Percentiles rank a stretch among this genome's conserved stretches.
These are phyloP conservation scores for Passer montanus DNA, from an alignment of 2,113 vertebrate genomes.

Conservation along the genomic window DNA sequence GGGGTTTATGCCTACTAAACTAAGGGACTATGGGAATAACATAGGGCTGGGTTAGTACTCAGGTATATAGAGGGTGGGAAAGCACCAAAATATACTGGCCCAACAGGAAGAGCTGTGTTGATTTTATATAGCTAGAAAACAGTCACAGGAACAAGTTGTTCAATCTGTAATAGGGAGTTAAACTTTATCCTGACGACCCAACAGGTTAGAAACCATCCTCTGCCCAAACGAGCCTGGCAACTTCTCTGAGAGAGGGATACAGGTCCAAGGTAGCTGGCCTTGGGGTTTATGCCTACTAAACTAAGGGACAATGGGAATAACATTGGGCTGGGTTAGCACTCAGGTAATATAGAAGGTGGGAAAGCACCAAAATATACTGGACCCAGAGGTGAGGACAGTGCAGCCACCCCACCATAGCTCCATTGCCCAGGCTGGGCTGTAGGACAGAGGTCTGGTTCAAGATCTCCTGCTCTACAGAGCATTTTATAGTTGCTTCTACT, in stretches of 20 bases:
- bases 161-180: background rate
- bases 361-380: background rate
- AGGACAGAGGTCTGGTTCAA: background rate
- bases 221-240: background rate
- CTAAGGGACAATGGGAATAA: background rate
- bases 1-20: background rate
- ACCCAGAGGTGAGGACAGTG: background rate
- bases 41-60: background rate
- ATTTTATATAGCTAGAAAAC: background rate
- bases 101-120: no score
- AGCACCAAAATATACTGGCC: background rate
- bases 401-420: background rate
- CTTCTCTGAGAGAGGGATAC: background rate
- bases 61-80: background rate
- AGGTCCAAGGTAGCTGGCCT: background rate
- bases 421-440: background rate
- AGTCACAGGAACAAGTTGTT: slow-evolving; percentile 19
- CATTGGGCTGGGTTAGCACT: background rate
- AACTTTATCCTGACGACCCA: background rate
- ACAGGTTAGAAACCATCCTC: background rate
- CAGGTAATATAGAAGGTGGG: background rate
- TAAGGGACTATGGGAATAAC: background rate
- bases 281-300: background rate
- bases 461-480: background rate
- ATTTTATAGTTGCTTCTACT: background rate